Conservation (phyloP, 2,113 vertebrate genomes). For the Pelvicachromis taeniatus region DNA sequence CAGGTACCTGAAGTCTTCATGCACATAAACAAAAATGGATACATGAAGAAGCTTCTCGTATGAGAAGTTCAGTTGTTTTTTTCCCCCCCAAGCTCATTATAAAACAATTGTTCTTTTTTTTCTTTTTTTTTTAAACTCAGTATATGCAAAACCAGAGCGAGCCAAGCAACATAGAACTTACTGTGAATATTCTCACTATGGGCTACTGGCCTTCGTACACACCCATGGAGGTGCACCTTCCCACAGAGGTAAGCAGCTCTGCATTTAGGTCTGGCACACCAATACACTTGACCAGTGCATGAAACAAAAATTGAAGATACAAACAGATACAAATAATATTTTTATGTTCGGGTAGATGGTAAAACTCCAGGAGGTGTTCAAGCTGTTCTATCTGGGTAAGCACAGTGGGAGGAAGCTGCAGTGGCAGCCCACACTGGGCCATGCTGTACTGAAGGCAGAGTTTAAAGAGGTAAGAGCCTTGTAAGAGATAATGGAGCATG, state of each 20-base stretch:
- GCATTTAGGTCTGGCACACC: neutral
- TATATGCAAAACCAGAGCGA: constrained; percentile 98
- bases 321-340: neutral
- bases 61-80: neutral
- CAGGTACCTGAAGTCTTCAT: constrained; percentile 64
- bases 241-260: constrained; percentile 81
- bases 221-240: constrained; percentile 97
- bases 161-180: constrained; percentile 95
- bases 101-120: neutral
- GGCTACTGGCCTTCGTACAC: constrained; percentile 98
- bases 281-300: neutral
- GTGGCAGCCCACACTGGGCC: constrained; percentile 97
- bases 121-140: constrained; percentile 58
- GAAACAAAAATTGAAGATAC: neutral
- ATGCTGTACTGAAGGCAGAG: constrained; percentile 95
- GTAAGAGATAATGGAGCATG: neutral
- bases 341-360: constrained; percentile 82
- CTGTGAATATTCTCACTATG: constrained; percentile 99
- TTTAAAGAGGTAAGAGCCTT: constrained; percentile 86
- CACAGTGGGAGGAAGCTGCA: constrained; percentile 98
- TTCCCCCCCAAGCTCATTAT: neutral
- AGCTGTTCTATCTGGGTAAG: constrained; percentile 98
- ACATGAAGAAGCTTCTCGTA: neutral
- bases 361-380: constrained; percentile 97
- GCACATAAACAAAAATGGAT: neutral